phyloP scores from a whole-genome alignment of 2,113 vertebrate genomes.

The Herpetotheres cachinnans region DNA sequence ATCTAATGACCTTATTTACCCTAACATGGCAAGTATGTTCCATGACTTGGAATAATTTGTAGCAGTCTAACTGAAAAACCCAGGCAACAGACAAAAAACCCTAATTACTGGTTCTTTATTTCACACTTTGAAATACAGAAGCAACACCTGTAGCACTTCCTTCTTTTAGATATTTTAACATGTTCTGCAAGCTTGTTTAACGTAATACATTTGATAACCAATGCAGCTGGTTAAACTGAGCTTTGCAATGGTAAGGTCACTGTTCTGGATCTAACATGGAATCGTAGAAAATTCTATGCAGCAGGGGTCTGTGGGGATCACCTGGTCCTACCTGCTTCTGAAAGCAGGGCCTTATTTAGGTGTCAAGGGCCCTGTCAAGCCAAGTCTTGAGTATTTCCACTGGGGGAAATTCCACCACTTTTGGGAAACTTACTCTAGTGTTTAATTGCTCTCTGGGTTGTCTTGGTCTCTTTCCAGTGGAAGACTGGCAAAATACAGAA shows the following conservation, averaged over 20 bases:
- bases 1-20: not conserved
- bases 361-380: not conserved
- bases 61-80: not conserved
- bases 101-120: not conserved
- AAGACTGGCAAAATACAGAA: not conserved
- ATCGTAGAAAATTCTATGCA: not conserved
- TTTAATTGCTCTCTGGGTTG: not conserved
- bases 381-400: not conserved
- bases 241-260: not conserved
- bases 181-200: not conserved
- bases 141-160: not conserved
- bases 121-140: not conserved
- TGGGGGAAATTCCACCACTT: not conserved
- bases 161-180: not conserved
- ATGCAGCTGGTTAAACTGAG: not conserved
- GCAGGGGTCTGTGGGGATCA: not conserved
- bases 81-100: not conserved
- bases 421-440: not conserved
- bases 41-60: not conserved
- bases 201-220: not conserved
- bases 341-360: not conserved
- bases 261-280: not conserved
- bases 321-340: not conserved
- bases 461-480: not conserved
- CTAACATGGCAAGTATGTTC: not conserved